Percentiles rank a stretch among this genome's conserved stretches.
These are phyloP conservation scores for Neodiprion fabricii DNA, from an alignment of 1,140 invertebrate species.

Conservation along the genomic window DNA sequence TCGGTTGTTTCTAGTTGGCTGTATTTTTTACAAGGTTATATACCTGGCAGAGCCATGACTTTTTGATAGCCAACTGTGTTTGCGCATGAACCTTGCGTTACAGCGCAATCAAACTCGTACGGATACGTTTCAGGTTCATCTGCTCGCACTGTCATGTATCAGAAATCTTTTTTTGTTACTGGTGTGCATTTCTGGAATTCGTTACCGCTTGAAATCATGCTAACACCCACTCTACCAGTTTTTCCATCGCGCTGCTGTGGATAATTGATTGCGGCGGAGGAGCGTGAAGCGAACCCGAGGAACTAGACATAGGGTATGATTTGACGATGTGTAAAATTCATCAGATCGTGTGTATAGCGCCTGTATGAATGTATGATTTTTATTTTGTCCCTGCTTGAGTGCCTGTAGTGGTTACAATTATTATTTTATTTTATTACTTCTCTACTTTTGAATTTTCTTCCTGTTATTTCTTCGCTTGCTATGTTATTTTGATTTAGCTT, in stretches of 20 bases:
- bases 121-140: background rate
- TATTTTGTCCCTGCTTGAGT: no score
- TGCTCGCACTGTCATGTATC: background rate
- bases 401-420: no score
- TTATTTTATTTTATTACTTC: no score
- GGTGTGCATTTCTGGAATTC: background rate
- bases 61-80: background rate
- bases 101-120: background rate
- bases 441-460: no score
- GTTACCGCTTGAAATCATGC: background rate
- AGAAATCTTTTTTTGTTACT: conserved; percentile 1
- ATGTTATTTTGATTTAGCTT: no score
- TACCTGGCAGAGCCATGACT: background rate
- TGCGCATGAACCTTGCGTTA: background rate
- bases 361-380: no score
- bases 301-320: background rate
- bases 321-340: no score
- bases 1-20: background rate
- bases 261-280: background rate
- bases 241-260: background rate
- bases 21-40: background rate
- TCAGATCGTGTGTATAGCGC: no score
- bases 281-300: background rate
- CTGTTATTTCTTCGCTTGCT: no score
- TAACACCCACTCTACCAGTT: background rate